Evolutionary conservation across 2,888 invertebrate genomes (phyloP).

Genomic region (Mesopsocus fuscifrons): DNA sequence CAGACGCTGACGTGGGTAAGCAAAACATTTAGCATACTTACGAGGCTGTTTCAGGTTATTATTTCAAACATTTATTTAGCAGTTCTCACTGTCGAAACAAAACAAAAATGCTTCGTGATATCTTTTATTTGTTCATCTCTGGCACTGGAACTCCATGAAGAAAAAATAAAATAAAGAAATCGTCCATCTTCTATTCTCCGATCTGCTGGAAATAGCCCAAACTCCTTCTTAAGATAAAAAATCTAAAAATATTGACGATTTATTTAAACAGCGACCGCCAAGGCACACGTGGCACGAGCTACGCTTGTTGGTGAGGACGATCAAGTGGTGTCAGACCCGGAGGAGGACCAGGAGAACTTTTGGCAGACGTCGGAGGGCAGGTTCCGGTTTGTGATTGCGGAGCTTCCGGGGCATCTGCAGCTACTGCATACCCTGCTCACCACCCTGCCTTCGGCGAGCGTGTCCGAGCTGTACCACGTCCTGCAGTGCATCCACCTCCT

Average conservation of each 20-base stretch:
- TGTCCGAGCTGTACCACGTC: slow-evolving; percentile 52
- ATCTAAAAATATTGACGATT: too few species aligned
- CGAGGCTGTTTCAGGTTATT: too few species aligned
- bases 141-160: too few species aligned
- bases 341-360: slow-evolving; percentile 61
- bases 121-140: slow-evolving; percentile 11
- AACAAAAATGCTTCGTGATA: neutral
- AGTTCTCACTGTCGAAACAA: too few species aligned
- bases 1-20: slow-evolving; percentile 73
- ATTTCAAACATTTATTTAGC: too few species aligned
- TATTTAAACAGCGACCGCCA: slow-evolving; percentile 47
- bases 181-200: too few species aligned
- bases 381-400: slow-evolving; percentile 76
- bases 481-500: slow-evolving; percentile 80
- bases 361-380: slow-evolving; percentile 89
- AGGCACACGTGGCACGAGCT: slow-evolving; percentile 53
- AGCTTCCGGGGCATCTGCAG: slow-evolving; percentile 79
- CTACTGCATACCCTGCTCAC: slow-evolving; percentile 46
- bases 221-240: too few species aligned
- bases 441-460: neutral
- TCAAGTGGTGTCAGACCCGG: slow-evolving; percentile 45
- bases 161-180: too few species aligned
- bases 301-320: slow-evolving; percentile 60
- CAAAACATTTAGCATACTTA: slow-evolving; percentile 1
- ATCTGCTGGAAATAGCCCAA: too few species aligned